These are phyloP conservation scores for Spisula solida DNA, from an alignment of 2,888 invertebrate genomes.

Conservation along the genomic window DNA sequence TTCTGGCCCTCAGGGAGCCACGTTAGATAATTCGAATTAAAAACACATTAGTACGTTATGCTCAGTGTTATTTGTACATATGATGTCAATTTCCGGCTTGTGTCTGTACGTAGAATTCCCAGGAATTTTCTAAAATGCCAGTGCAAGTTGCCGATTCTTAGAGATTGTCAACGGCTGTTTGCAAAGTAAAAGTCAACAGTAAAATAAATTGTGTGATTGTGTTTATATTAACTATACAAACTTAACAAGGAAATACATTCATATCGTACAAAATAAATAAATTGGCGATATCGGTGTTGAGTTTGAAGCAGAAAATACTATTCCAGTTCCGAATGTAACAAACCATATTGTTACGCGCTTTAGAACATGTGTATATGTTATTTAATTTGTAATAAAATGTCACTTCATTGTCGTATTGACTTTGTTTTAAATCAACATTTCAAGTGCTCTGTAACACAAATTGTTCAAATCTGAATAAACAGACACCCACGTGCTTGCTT, in stretches of 20 bases:
- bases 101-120: not conserved
- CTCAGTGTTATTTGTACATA: not conserved
- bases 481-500: too few relatives aligned
- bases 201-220: not conserved
- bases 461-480: too few relatives aligned
- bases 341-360: not conserved
- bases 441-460: too few relatives aligned
- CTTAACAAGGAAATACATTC: not conserved
- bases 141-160: not conserved
- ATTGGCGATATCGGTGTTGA: not conserved
- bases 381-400: not conserved
- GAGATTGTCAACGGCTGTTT: not conserved
- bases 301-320: not conserved
- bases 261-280: not conserved
- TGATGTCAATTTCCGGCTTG: not conserved
- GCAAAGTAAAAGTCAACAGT: not conserved
- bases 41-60: not conserved
- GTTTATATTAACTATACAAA: not conserved
- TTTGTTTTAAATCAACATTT: constrained; percentile 36
- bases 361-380: not conserved
- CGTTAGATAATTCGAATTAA: constrained; percentile 15
- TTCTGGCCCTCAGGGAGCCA: not conserved
- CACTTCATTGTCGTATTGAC: not conserved
- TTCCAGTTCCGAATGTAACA: not conserved
- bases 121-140: not conserved